Base-by-base conservation (phyloP, 2,797 vertebrate genomes). In the Schizothorax lantsangensis region DNA sequence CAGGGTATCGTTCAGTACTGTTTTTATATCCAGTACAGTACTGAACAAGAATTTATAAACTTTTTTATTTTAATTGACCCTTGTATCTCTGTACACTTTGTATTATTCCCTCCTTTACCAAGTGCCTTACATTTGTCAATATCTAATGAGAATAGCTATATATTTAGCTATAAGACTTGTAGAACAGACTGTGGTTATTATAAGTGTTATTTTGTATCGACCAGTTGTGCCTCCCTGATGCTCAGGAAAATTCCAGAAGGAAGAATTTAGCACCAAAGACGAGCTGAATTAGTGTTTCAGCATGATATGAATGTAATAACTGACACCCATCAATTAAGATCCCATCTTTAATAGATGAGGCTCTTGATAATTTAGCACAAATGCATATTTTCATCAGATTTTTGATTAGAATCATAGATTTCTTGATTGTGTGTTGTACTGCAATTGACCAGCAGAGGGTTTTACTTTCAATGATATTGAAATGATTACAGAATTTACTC, bases 371-470 rank as follows among this genome's bases (percentile, higher is more conserved):
- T 30, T 38, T 45, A 73, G 81, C 69, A 21, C n/a, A 43, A 30
- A 72, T 72, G 19, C 6, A 5, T 69, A 69, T 81, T 30, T 23
- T 69, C n/a, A 49, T n/a, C 19, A 33, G 30, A 3, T 49, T 74
- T 45, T 49, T 10, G 52, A 64, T 47, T 17, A 45, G n/a, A 59
- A 59, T 59, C 72, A 64, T 6, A 79, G 64, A 49, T 36, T 79
- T 62, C 74, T 81, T 83, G 5, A 26, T 69, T 86, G 3, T 66
- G 79, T 59, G 71, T 81, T 66, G 4, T 90, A 73, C 26, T 2
- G 77, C 72, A 89, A 11, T 14, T 87, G 90, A 89, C 94, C 94
- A 93, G 92, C 91, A 94, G 94, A 91, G 91, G 23, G 8, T 43
- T 73, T 45, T 66, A 93, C 74, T 92, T 90, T 88, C 86, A 88